Evolutionary conservation across 1,140 invertebrate genomes (phyloP).

Genomic region (Pseudachorutes palmiensis): DNA sequence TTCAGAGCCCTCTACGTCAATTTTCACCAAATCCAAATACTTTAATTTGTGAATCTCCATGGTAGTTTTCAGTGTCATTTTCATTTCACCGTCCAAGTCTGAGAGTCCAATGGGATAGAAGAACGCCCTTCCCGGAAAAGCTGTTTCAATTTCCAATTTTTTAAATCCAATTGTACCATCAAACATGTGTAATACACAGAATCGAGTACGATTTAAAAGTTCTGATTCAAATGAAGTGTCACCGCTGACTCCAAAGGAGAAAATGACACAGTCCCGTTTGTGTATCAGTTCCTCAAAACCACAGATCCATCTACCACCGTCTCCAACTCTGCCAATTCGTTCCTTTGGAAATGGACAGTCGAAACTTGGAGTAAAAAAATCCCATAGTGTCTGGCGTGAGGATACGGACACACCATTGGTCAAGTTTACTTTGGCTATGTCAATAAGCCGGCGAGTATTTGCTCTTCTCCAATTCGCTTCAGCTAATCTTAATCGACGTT

Average conservation of each 20-base stretch:
- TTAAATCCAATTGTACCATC: slow-evolving; percentile 12
- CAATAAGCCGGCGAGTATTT: neutral
- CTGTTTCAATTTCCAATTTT: neutral
- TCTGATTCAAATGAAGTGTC: slow-evolving; percentile 22
- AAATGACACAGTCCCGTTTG: slow-evolving; percentile 7
- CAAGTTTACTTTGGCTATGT: neutral
- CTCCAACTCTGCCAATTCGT: slow-evolving; percentile 3
- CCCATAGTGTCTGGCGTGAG: neutral
- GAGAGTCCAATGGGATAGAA: slow-evolving; percentile 13
- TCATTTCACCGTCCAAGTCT: neutral
- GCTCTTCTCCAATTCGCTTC: neutral
- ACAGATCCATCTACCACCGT: slow-evolving; percentile 20
- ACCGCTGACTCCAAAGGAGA: slow-evolving; percentile 17
- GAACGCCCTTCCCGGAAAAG: neutral
- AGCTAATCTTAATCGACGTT: neutral
- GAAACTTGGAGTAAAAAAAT: slow-evolving; percentile 10
- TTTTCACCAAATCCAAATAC: slow-evolving; percentile 23
- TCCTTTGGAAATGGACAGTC: slow-evolving; percentile 5
- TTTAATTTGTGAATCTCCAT: slow-evolving; percentile 3
- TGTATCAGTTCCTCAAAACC: neutral
- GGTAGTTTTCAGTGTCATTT: neutral
- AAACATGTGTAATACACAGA: slow-evolving; percentile 18
- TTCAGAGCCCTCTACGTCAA: slow-evolving; percentile 22
- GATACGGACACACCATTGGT: neutral
- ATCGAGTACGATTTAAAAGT: neutral